phyloP scores from a whole-genome alignment of 1,140 invertebrate genomes.

The Platyura marginata region DNA sequence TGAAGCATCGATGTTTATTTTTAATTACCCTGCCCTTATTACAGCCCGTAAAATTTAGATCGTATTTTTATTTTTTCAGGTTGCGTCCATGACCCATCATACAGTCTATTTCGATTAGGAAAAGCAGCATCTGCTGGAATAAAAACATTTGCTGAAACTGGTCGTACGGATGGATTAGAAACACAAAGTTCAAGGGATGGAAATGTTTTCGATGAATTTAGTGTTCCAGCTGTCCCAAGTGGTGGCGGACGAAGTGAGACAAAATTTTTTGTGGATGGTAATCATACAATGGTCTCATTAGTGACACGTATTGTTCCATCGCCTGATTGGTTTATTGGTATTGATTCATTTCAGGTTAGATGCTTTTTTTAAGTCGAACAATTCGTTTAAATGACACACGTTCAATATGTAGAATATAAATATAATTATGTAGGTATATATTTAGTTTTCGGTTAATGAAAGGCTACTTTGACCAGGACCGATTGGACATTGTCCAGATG shows the following conservation, averaged over 20 bases:
- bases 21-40: too few relatives aligned
- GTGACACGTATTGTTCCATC: slow-evolving; percentile 80
- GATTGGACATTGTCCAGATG: too few relatives aligned
- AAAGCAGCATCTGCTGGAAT: slow-evolving; percentile 50
- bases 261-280: slow-evolving; percentile 77
- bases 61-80: too few relatives aligned
- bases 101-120: slow-evolving; percentile 62
- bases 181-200: slow-evolving; percentile 27
- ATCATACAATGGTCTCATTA: slow-evolving; percentile 74
- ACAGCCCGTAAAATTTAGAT: too few relatives aligned
- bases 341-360: slow-evolving; percentile 72
- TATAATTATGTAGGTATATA: too few relatives aligned
- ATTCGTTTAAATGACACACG: too few relatives aligned
- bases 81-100: slow-evolving; percentile 63
- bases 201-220: slow-evolving; percentile 62
- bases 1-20: too few relatives aligned
- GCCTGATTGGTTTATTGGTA: slow-evolving; percentile 95
- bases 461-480: too few relatives aligned
- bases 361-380: too few relatives aligned
- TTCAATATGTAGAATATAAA: too few relatives aligned
- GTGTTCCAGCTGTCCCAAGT: slow-evolving; percentile 49
- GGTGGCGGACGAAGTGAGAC: slow-evolving; percentile 63
- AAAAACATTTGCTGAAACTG: slow-evolving; percentile 66
- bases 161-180: slow-evolving; percentile 50
- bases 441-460: too few relatives aligned